Evolutionary conservation across 2,113 vertebrate genomes (phyloP).

Genomic region (Coregonus clupeaformis): DNA sequence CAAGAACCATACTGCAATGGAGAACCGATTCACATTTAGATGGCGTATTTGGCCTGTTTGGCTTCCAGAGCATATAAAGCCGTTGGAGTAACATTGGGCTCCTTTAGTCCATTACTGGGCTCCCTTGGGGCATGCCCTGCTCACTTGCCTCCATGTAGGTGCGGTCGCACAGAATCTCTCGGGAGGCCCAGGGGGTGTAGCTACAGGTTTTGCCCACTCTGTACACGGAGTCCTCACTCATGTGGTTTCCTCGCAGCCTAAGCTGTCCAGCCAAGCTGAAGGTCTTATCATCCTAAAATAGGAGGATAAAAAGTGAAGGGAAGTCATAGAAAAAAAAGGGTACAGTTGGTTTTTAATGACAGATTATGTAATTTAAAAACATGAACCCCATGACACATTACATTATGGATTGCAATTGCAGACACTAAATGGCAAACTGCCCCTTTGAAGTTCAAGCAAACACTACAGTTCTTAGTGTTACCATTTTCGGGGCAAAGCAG

Average conservation of each 20-base stretch:
- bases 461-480: conserved; percentile 25
- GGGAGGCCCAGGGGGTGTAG: conserved; percentile 58
- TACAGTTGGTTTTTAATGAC: too few species aligned
- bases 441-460: too few species aligned
- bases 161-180: conserved; percentile 66
- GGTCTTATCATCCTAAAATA: conserved; percentile 45
- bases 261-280: conserved; percentile 56
- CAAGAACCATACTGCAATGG: too few species aligned
- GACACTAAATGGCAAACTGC: neutral
- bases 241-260: conserved; percentile 32
- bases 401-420: neutral
- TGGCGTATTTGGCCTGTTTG: too few species aligned
- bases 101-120: too few species aligned
- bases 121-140: too few species aligned
- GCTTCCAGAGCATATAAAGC: too few species aligned
- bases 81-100: too few species aligned
- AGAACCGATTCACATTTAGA: too few species aligned
- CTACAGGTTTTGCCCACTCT: conserved; percentile 59
- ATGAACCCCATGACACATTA: neutral
- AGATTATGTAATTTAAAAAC: too few species aligned
- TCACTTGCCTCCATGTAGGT: conserved; percentile 72
- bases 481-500: conserved; percentile 66
- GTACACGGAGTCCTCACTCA: conserved; percentile 43
- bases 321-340: too few species aligned
- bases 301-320: too few species aligned